These are phyloP conservation scores for Heteronetta atricapilla DNA, from an alignment of 2,113 vertebrate genomes.

Conservation along the genomic window DNA sequence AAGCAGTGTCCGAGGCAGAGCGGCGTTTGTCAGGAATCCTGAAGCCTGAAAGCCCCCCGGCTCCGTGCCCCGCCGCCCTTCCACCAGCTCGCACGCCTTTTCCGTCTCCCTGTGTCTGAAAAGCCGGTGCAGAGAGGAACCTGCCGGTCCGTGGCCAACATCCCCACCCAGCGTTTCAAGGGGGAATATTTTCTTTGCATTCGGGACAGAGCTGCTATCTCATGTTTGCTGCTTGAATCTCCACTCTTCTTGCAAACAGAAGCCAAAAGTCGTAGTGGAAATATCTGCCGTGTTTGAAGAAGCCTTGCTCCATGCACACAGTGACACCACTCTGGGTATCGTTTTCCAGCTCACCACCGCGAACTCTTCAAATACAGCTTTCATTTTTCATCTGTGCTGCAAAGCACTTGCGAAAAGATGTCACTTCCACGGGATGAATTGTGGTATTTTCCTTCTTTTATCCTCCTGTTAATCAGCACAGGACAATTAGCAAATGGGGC, in stretches of 20 bases:
- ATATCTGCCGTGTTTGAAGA: not conserved
- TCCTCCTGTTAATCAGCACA: not conserved
- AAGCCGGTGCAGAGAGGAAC: not conserved
- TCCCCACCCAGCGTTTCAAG: conserved; percentile 30
- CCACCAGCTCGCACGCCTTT: not conserved
- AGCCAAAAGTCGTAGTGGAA: rapidly evolving
- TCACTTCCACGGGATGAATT: rapidly evolving
- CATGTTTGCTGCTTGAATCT: not conserved
- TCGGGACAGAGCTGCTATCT: rapidly evolving
- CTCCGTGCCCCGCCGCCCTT: not conserved
- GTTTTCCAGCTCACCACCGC: rapidly evolving
- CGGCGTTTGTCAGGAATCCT: rapidly evolving
- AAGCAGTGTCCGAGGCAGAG: rapidly evolving
- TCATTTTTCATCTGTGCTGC: not conserved
- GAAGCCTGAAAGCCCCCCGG: not conserved
- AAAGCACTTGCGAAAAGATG: no score
- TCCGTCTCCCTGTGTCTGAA: not conserved
- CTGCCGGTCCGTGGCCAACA: not conserved
- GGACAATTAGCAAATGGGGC: rapidly evolving
- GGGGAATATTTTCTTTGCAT: not conserved
- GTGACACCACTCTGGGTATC: not conserved
- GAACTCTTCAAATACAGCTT: rapidly evolving
- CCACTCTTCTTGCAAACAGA: rapidly evolving
- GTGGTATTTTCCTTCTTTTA: not conserved
- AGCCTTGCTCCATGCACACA: not conserved